A percentile compares a stretch with the other conserved stretches of the same genome.
These are phyloP conservation scores for Eulemur rufifrons DNA, from an alignment of 2,113 vertebrate genomes.

Conservation along the genomic window DNA sequence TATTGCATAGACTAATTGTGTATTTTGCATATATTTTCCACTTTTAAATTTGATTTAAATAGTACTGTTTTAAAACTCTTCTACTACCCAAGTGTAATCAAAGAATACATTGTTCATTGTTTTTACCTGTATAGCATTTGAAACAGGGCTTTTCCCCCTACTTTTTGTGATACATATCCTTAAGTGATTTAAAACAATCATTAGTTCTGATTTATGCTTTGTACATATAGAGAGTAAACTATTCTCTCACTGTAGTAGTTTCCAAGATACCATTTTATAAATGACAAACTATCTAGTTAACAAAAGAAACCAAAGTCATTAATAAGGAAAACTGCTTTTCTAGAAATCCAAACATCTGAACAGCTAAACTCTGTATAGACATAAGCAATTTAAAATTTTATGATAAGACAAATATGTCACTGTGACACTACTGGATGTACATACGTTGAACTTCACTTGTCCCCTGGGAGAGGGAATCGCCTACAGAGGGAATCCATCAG, in stretches of 20 bases:
- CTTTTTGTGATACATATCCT: constrained; percentile 26
- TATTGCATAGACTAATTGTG: not conserved
- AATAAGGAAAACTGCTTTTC: constrained; percentile 57
- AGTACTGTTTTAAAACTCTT: not conserved
- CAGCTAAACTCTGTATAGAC: constrained; percentile 36
- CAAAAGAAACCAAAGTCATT: constrained; percentile 67
- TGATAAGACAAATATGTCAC: constrained; percentile 59
- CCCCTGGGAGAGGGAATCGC: not conserved
- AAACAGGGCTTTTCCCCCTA: not conserved
- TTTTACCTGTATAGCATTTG: constrained; percentile 14
- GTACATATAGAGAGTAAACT: constrained; percentile 69
- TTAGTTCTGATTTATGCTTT: constrained; percentile 74
- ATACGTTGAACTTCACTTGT: not conserved
- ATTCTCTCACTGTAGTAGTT: constrained; percentile 61
- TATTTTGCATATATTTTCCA: not conserved
- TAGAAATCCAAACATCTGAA: constrained; percentile 56
- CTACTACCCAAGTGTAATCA: not conserved
- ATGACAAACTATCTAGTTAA: constrained; percentile 69
- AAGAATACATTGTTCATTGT: not conserved
- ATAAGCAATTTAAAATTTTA: constrained; percentile 55
- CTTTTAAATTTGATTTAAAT: not conserved
- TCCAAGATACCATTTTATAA: constrained; percentile 72
- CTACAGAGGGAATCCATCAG: constrained; percentile 15
- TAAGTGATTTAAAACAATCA: constrained; percentile 76
- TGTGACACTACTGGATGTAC: not conserved